Base-by-base conservation (phyloP, 2,797 vertebrate species). In the Cirrhinus mrigala region DNA sequence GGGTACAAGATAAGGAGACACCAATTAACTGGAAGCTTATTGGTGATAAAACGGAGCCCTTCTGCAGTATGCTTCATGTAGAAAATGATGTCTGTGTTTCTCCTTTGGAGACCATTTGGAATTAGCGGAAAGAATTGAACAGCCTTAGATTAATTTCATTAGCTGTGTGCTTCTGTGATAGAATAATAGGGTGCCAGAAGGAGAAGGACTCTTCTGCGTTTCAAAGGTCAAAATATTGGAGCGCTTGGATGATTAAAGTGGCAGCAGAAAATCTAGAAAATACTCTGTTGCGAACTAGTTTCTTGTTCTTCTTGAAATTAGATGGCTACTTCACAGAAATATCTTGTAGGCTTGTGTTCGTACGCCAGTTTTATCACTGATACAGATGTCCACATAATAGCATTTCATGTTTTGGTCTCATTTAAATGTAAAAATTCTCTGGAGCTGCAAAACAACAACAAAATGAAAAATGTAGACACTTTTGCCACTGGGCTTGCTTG, bases 11-110 rank as follows among this genome's bases (percentile, higher is more conserved):
- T 94, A 94, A 92, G 89, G 88, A 86, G 78, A 79, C 79, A 73
- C 88, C 93, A 94, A 93, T 95, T 94, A 94, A 92, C 92, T 91
- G 75, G 62, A 87, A 79, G 66, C 85, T 84, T 81, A 79, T 81
- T 88, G 87, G 73, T 88, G 86, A 89, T 88, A 88, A 90, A 88
- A 84, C 62, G 16, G 79, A 80, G 78, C 79, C 74, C 16, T 87
- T 90, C 89, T 84, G 52, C 71, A 52, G 69, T 87, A 56, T 66
- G 64, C 85, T 64, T 80, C 44, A 77, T 83, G 79, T 87, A 78
- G 85, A 76, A 89, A 86, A 86, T 86, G 73, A 86, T 69, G 89
- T 81, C 86, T 81, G 85, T 81, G 82, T 87, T 84, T 87, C 46
- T 70, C 76, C 73, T 87, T 76, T 50, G 6, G 71, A 88, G 78